phyloP scores from a whole-genome alignment of 2,113 vertebrate species.

The Abramis brama region DNA sequence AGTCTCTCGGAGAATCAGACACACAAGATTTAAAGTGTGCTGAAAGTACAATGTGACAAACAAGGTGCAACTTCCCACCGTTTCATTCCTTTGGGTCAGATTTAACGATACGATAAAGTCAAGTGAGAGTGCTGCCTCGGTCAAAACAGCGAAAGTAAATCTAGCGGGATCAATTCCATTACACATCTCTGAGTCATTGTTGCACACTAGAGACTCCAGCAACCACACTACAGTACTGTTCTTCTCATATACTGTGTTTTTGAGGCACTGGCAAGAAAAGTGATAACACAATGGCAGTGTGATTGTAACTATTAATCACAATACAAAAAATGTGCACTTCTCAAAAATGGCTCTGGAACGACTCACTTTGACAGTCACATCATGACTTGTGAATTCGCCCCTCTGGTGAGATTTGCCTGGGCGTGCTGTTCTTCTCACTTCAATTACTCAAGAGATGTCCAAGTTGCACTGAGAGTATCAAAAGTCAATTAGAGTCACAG shows the following conservation, averaged over 20 bases:
- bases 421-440: slow-evolving; percentile 35
- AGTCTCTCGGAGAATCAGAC: background rate
- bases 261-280: background rate
- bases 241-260: background rate
- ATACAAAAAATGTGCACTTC: background rate
- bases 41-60: background rate
- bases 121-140: background rate
- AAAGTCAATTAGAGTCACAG: slow-evolving; percentile 58
- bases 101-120: slow-evolving; percentile 33
- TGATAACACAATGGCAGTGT: background rate
- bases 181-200: slow-evolving; percentile 28
- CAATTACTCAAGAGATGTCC: slow-evolving; percentile 54
- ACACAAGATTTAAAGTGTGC: background rate
- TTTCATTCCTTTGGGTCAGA: background rate
- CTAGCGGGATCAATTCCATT: slow-evolving; percentile 43
- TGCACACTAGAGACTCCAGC: slow-evolving; percentile 20
- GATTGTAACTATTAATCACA: background rate
- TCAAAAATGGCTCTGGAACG: background rate
- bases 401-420: slow-evolving; percentile 14
- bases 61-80: background rate
- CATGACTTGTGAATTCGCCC: slow-evolving; percentile 5
- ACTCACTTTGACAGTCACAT: background rate
- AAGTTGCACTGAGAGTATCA: background rate
- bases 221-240: slow-evolving; percentile 14
- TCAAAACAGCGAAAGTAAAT: slow-evolving; percentile 40